Evolutionary conservation across 1,140 invertebrate genomes (phyloP).

Genomic region (Formica exsecta): DNA sequence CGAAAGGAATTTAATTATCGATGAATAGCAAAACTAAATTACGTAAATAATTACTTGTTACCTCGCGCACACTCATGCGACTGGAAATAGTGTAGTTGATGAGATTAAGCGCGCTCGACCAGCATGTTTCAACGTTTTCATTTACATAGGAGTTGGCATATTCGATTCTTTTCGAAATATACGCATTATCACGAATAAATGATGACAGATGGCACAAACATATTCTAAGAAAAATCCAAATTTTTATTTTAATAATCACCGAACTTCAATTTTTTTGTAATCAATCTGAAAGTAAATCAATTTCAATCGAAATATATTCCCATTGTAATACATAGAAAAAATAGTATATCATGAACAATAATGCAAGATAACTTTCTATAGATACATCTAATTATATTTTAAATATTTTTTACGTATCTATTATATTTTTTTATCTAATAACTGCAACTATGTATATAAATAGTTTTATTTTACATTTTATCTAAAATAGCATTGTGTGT

Average conservation of each 20-base stretch:
- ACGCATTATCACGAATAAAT: neutral
- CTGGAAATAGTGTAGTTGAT: constrained; percentile 39
- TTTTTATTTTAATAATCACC: neutral
- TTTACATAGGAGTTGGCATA: neutral
- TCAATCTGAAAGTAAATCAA: constrained; percentile 8
- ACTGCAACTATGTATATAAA: too few relatives aligned
- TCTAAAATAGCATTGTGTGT: too few relatives aligned
- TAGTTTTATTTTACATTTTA: too few relatives aligned
- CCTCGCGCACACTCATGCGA: constrained; percentile 14
- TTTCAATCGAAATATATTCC: constrained; percentile 17
- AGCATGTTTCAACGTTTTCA: constrained; percentile 31
- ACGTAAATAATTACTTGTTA: constrained; percentile 38
- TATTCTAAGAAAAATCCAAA: neutral
- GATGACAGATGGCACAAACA: neutral
- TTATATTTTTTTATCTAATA: too few relatives aligned
- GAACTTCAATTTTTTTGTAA: neutral
- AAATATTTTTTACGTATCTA: too few relatives aligned
- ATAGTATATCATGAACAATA: constrained; percentile 28
- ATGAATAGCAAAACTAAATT: constrained; percentile 47
- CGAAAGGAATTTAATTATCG: constrained; percentile 55
- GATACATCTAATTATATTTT: too few relatives aligned
- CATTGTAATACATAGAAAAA: neutral
- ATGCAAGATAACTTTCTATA: too few relatives aligned
- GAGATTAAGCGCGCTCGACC: neutral
- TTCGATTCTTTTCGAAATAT: constrained; percentile 10